A percentile compares a stretch with the other conserved stretches of the same genome.
Evolutionary conservation across 2,888 invertebrate species (phyloP).

Genomic region (Gastracanthus pulcherrimus): DNA sequence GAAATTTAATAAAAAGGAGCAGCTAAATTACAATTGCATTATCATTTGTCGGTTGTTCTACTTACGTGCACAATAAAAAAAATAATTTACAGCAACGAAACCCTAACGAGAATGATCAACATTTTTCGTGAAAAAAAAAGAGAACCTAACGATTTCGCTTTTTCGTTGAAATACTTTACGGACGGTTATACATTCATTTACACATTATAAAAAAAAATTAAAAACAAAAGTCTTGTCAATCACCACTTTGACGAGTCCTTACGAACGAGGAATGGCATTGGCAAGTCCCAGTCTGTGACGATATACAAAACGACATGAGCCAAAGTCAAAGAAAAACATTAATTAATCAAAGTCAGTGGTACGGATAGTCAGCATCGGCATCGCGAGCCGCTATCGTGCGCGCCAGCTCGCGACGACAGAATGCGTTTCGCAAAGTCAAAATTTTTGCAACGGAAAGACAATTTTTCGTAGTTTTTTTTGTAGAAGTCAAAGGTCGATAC

Average conservation of each 20-base stretch:
- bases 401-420: conserved; percentile 6
- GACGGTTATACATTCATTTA: conserved; percentile 47
- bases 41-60: conserved; percentile 8
- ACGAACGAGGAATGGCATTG: conserved; percentile 51
- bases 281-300: conserved; percentile 57
- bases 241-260: conserved; percentile 49
- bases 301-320: conserved; percentile 62
- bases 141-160: conserved; percentile 36
- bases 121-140: conserved; percentile 10
- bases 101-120: conserved; percentile 17
- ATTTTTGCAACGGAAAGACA: conserved; percentile 1
- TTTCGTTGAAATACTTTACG: conserved; percentile 54
- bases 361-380: conserved; percentile 13
- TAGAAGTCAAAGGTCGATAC: conserved; percentile 36
- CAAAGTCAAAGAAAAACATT: conserved; percentile 47
- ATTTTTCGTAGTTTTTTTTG: conserved; percentile 3
- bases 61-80: conserved; percentile 21
- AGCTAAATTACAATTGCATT: conserved; percentile 10
- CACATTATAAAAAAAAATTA: conserved; percentile 29
- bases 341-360: conserved; percentile 36
- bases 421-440: conserved; percentile 27
- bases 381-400: neutral
- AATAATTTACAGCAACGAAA: conserved; percentile 38
- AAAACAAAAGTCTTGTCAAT: conserved; percentile 53
- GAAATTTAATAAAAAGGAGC: conserved; percentile 32